Evolutionary conservation across 2,797 vertebrate species (phyloP), one percentile per base, ranked within the genome.

Genomic region (Tiaroga cobitis): DNA sequence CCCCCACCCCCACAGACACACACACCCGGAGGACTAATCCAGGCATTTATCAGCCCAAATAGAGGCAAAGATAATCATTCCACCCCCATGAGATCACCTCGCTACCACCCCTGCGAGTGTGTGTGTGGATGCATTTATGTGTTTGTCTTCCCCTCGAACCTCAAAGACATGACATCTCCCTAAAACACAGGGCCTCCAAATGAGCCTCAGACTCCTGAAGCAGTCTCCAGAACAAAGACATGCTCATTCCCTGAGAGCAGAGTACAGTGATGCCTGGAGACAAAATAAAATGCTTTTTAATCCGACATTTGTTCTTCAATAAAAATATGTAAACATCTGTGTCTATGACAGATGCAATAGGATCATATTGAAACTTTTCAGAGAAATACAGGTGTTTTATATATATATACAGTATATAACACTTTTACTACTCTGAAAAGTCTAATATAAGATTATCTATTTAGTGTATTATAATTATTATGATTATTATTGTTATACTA

Each of bases 51-150:
- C 90, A 84, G 85, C 73, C 90, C 89, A 88, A 91, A 88, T 89
- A 87, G 86, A 84, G 83, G 79, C 81, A 65, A 82, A 89, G 85
- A 91, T 92, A 91, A 89, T 94, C 54, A 92, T 94, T 95, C 93
- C 93, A 91, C 90, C 91, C 87, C 90, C 86, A 90, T 90, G 91
- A 93, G 87, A 92, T 92, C 91, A 89, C 90, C 92, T 86, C 84
- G 72, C 76, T 85, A 86, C 67, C 51, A 76, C 91, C 76, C 92
- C 81, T 74, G 83, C n/a, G 85, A 29, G 29, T 63, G 74, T 78
- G 74, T 78, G 83, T 72, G 81, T 77, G 81, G 46, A 85, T 61
- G 72, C 65, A 85, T 69, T 37, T 76, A 82, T 85, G 75, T 83
- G 83, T 88, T 81, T 84, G 83, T 76, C 61, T 84, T 85, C 68